Conservation (phyloP, 2,113 vertebrate species). For the Apteryx mantelli region DNA sequence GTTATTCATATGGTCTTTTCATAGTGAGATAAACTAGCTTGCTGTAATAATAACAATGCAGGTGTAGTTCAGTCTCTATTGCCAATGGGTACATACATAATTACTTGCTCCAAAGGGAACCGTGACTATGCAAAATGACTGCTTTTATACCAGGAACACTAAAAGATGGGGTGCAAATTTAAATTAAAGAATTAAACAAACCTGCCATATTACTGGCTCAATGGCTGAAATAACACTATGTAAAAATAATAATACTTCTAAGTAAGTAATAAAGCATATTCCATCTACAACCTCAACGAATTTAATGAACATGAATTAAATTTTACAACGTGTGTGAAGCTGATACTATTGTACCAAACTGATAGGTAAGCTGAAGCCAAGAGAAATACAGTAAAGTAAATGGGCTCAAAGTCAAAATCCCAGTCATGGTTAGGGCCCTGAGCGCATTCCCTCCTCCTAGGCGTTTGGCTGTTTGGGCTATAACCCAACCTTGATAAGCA, state of each 20-base stretch:
- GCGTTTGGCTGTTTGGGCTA: neutral
- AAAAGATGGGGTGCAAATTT: neutral
- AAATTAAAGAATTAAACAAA: neutral
- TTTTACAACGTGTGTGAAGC: neutral
- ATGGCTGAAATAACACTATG: neutral
- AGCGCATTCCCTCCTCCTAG: neutral
- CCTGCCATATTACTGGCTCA: neutral
- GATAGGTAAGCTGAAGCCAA: neutral
- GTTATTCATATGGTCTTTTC: neutral
- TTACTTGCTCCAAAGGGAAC: neutral
- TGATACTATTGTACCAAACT: neutral
- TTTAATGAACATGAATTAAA: neutral
- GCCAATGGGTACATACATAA: neutral
- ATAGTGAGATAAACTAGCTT: neutral
- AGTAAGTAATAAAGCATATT: neutral
- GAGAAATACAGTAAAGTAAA: neutral
- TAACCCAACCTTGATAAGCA: neutral
- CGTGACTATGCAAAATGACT: neutral
- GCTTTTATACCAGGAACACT: neutral
- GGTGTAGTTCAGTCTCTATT: neutral
- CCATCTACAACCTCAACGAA: neutral
- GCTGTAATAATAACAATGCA: neutral
- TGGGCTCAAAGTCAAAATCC: neutral
- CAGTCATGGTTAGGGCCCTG: neutral
- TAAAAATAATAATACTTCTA: neutral